phyloP scores from a whole-genome alignment of 1,140 invertebrate species.

The Dufourea novaeangliae region DNA sequence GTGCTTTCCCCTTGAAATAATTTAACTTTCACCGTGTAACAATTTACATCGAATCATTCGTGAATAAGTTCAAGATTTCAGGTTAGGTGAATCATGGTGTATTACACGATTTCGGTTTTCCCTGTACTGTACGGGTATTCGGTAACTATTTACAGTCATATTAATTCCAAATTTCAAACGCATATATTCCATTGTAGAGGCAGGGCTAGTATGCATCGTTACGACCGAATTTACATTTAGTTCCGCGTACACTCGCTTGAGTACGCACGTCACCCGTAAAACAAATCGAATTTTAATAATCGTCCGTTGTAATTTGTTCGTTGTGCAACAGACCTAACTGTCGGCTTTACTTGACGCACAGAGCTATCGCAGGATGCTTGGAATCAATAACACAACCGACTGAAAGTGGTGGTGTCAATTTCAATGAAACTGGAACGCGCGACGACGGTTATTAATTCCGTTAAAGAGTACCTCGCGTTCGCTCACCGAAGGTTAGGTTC shows the following conservation, averaged over 20 bases:
- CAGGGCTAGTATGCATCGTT: neutral
- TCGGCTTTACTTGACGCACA: neutral
- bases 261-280: neutral
- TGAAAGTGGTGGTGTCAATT: constrained; percentile 30
- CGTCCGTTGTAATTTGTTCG: neutral
- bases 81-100: no score
- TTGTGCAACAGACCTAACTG: constrained; percentile 1
- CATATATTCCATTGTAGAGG: neutral
- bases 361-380: constrained; percentile 21
- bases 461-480: neutral
- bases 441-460: constrained; percentile 18
- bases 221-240: neutral
- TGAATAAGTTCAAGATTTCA: no score
- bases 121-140: no score
- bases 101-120: no score
- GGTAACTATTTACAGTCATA: no score
- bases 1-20: no score
- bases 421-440: constrained; percentile 28
- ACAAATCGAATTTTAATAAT: constrained; percentile 12
- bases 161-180: neutral
- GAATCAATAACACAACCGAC: constrained; percentile 24
- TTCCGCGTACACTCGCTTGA: neutral
- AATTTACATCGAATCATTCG: no score
- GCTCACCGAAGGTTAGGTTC: neutral
- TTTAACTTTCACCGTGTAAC: no score